Conservation (phyloP, 2,888 invertebrate species). For the Rotaria macrura region DNA sequence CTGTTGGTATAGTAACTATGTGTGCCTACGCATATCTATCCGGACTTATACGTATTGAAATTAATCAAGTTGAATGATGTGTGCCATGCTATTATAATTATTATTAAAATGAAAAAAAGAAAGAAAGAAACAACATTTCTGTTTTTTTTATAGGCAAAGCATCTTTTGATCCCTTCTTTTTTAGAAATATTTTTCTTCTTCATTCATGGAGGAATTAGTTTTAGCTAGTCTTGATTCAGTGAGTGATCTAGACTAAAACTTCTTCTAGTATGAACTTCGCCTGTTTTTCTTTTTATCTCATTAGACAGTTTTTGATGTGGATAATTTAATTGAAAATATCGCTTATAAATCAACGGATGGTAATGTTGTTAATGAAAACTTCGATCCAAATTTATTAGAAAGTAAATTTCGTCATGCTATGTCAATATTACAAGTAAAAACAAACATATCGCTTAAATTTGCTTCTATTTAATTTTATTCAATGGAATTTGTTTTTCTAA, state of each 20-base stretch:
- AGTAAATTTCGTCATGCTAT: constrained; percentile 31
- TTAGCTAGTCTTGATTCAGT: background rate
- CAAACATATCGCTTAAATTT: too few relatives aligned
- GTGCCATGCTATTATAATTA: background rate
- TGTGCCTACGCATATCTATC: constrained; percentile 16
- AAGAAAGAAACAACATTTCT: background rate
- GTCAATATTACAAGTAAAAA: constrained; percentile 22
- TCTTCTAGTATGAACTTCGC: too few relatives aligned
- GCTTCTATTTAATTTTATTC: too few relatives aligned
- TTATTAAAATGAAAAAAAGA: background rate
- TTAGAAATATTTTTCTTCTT: background rate
- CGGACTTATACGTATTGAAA: constrained; percentile 12
- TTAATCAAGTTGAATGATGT: background rate
- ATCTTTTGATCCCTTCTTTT: background rate
- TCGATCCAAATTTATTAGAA: constrained; percentile 31
- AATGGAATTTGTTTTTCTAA: background rate
- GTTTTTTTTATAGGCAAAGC: background rate
- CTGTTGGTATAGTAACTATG: background rate
- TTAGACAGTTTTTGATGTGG: constrained; percentile 21
- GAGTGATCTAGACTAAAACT: background rate
- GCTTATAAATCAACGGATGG: constrained; percentile 31
- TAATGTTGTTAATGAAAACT: constrained; percentile 23
- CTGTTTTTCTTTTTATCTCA: background rate
- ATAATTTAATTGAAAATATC: constrained; percentile 32
- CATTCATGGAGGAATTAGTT: background rate